phyloP scores from a whole-genome alignment of 2,113 vertebrate genomes.

The Lepus americanus region DNA sequence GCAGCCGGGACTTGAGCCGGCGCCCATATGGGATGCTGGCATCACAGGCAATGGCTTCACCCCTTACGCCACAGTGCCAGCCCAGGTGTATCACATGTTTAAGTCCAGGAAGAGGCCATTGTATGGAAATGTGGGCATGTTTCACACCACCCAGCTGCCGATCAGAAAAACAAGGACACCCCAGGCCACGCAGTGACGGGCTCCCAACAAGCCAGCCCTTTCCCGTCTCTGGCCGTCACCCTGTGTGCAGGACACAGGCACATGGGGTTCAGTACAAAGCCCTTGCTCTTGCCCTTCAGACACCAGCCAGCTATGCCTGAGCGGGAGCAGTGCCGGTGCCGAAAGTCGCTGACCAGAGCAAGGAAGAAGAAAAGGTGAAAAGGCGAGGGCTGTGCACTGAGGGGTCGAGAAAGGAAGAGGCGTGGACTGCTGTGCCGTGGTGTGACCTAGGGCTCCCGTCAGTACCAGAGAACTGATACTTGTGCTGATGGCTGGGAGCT shows the following conservation, averaged over 20 bases:
- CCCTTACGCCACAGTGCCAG: too few relatives aligned
- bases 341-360: accelerated
- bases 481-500: accelerated
- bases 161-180: neutral
- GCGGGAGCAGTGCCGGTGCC: neutral
- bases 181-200: neutral
- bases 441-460: neutral
- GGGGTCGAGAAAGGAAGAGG: neutral
- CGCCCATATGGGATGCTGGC: too few relatives aligned
- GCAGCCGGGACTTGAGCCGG: too few relatives aligned
- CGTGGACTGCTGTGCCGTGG: neutral
- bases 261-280: neutral
- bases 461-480: neutral
- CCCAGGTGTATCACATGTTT: too few relatives aligned
- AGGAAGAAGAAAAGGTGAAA: neutral
- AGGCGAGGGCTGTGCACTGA: neutral
- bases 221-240: neutral
- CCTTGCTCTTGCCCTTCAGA: neutral
- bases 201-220: accelerated
- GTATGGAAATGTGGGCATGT: neutral
- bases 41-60: too few relatives aligned
- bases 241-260: accelerated
- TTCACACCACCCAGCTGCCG: neutral
- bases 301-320: neutral
- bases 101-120: neutral